Conservation (phyloP, 2,888 invertebrate genomes). For the Oscheius sp. region DNA sequence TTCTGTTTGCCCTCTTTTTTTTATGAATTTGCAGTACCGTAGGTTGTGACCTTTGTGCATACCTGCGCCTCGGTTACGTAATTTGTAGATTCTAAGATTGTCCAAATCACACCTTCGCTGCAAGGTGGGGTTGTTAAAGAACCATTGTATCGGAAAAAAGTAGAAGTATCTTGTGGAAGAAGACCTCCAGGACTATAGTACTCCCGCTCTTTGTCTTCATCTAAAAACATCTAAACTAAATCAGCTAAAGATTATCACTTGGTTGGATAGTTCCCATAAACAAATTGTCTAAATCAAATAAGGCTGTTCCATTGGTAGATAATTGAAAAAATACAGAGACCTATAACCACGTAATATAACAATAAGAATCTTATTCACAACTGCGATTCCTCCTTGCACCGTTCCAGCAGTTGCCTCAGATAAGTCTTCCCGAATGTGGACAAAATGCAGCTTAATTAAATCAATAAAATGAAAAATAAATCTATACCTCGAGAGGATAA, state of each 20-base stretch:
- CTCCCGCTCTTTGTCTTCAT: not conserved
- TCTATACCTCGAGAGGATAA: constrained; percentile 23
- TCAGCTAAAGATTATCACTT: not conserved
- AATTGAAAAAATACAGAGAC: constrained; percentile 21
- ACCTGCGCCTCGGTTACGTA: constrained; percentile 25
- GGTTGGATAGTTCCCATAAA: not conserved
- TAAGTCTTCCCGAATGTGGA: constrained; percentile 22
- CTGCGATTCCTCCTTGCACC: constrained; percentile 7
- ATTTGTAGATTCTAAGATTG: not conserved
- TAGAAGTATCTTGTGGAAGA: constrained; percentile 6
- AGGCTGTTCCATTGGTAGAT: not conserved
- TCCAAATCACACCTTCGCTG: constrained; percentile 22
- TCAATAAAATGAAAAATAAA: not conserved
- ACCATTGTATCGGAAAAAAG: constrained; percentile 22
- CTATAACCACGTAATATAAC: not conserved
- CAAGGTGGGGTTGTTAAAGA: constrained; percentile 27
- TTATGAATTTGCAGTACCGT: not conserved
- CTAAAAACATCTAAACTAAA: not conserved
- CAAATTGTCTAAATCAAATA: constrained; percentile 6
- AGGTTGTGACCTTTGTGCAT: not conserved
- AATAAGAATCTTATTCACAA: no score
- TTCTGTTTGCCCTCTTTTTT: no score
- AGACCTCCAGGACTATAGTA: constrained; percentile 14
- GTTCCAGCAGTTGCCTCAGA: not conserved
- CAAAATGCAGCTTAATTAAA: constrained; percentile 17